These are phyloP conservation scores for Branchipolynoe longqiensis DNA, from an alignment of 2,888 invertebrate genomes.

Conservation along the genomic window DNA sequence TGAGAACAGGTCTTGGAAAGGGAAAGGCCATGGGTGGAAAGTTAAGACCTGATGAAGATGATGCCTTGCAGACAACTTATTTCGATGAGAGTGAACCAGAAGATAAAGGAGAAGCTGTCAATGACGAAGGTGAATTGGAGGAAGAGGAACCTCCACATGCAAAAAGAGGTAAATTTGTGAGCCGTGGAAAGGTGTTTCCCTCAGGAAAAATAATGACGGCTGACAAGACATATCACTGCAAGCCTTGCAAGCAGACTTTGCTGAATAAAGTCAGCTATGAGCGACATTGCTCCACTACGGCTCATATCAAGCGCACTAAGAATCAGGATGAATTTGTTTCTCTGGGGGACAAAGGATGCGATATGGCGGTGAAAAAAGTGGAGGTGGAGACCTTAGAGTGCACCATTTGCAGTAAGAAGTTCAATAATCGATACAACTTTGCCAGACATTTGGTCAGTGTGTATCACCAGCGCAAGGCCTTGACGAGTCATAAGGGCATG, in stretches of 20 bases:
- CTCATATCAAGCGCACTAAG: slow-evolving; percentile 22
- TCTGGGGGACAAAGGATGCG: neutral
- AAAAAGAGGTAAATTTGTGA: neutral
- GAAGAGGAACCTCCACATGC: neutral
- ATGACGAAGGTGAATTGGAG: slow-evolving; percentile 84
- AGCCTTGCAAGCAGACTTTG: slow-evolving; percentile 26
- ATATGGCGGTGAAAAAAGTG: neutral
- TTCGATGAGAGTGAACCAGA: slow-evolving; percentile 31
- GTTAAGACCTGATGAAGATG: slow-evolving; percentile 90
- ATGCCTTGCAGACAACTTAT: slow-evolving; percentile 73
- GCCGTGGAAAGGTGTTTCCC: slow-evolving; percentile 33
- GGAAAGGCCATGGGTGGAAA: slow-evolving; percentile 84
- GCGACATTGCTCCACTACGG: slow-evolving; percentile 27
- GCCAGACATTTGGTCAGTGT: slow-evolving; percentile 87
- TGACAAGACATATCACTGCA: slow-evolving; percentile 35
- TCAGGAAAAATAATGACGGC: slow-evolving; percentile 7
- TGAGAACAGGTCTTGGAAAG: slow-evolving; percentile 37
- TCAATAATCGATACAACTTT: slow-evolving; percentile 75
- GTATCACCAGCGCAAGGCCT: slow-evolving; percentile 89
- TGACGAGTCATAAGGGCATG: slow-evolving; percentile 75
- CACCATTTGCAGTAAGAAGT: slow-evolving; percentile 76
- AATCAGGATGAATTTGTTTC: neutral
- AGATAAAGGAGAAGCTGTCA: slow-evolving; percentile 62
- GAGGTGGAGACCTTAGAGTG: slow-evolving; percentile 83
- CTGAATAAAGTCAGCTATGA: slow-evolving; percentile 46